phyloP scores from a whole-genome alignment of 2,797 vertebrate genomes.

The Tapera naevia region DNA sequence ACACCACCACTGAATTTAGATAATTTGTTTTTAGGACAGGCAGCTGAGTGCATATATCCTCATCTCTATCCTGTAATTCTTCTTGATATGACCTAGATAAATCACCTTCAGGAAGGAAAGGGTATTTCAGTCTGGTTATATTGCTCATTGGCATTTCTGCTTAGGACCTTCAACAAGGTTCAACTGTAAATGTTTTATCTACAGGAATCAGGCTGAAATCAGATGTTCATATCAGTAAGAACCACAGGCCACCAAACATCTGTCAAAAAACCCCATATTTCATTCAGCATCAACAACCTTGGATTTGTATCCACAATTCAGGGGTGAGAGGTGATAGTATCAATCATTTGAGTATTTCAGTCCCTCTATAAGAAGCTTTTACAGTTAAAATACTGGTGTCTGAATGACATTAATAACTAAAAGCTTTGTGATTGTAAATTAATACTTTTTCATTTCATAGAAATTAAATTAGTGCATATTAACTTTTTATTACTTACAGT shows the following conservation, averaged over 20 bases:
- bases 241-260: not conserved
- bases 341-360: not conserved
- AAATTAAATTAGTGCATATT: not conserved
- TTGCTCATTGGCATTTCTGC: not conserved
- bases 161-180: not conserved
- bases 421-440: not conserved
- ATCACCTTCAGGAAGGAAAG: not conserved
- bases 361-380: not conserved
- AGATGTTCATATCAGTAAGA: not conserved
- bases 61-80: not conserved
- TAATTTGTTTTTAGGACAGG: not conserved
- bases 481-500: constrained; percentile 59
- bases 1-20: not conserved
- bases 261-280: not conserved
- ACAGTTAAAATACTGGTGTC: not conserved
- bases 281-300: not conserved
- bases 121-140: not conserved
- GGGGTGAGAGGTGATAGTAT: not conserved
- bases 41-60: not conserved
- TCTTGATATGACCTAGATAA: not conserved
- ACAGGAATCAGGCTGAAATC: not conserved
- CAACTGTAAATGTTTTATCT: not conserved
- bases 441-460: not conserved
- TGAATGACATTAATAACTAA: not conserved
- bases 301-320: not conserved